A percentile compares a stretch with the other conserved stretches of the same genome.
These are phyloP conservation scores for Gasteruption jaculator DNA, from an alignment of 2,888 invertebrate species.

Conservation along the genomic window DNA sequence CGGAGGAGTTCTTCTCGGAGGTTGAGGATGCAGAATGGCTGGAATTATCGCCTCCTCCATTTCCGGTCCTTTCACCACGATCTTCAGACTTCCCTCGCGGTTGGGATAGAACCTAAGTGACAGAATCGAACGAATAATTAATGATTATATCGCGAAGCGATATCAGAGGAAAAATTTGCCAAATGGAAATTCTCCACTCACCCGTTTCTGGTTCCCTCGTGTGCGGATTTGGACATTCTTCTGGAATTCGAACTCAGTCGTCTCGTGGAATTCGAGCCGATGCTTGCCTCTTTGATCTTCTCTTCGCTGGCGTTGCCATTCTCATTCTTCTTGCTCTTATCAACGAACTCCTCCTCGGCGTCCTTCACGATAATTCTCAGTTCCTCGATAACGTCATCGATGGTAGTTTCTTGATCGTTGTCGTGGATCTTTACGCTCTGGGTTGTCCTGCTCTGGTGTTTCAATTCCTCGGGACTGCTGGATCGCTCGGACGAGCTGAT, in stretches of 20 bases:
- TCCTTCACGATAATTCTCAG: constrained; percentile 80
- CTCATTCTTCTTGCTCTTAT: constrained; percentile 45
- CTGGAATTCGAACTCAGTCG: constrained; percentile 46
- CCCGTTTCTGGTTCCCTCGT: too few species aligned
- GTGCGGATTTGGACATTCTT: constrained; percentile 51
- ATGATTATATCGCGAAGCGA: too few species aligned
- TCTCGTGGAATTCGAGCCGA: constrained; percentile 38
- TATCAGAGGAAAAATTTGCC: too few species aligned
- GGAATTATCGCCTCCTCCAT: constrained; percentile 71
- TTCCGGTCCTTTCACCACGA: constrained; percentile 54
- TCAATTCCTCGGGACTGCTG: constrained; percentile 65
- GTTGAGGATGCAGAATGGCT: constrained; percentile 73
- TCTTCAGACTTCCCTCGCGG: constrained; percentile 53
- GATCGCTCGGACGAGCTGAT: constrained; percentile 81
- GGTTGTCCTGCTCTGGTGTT: constrained; percentile 16
- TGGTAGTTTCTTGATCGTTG: constrained; percentile 75
- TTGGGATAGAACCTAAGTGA: too few species aligned
- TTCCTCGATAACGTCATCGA: constrained; percentile 84
- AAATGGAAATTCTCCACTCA: too few species aligned
- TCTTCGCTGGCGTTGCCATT: constrained; percentile 5
- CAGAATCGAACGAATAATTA: too few species aligned
- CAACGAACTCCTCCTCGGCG: constrained; percentile 61
- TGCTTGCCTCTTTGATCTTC: constrained; percentile 16
- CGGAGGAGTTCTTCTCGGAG: constrained; percentile 65
- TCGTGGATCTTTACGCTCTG: constrained; percentile 40